Percentiles rank a stretch among this genome's conserved stretches.
Conservation (phyloP, 2,113 vertebrate species). For the Chaetorhynchus papuensis region DNA sequence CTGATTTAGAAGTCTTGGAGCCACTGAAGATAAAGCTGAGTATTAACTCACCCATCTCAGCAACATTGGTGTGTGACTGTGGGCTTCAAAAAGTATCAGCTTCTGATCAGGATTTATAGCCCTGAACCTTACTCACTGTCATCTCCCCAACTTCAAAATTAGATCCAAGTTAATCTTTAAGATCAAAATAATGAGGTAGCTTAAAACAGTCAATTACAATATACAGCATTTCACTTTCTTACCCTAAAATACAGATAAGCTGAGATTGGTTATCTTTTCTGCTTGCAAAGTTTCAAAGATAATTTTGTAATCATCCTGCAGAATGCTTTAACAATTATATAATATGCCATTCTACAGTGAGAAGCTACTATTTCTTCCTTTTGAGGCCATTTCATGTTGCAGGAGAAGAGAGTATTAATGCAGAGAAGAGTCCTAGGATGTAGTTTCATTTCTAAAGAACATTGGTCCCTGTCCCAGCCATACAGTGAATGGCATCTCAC, state of each 20-base stretch:
- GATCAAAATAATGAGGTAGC: background rate
- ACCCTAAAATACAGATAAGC: background rate
- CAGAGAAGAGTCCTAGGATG: background rate
- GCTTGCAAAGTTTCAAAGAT: background rate
- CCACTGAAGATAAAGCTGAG: background rate
- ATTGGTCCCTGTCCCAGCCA: background rate
- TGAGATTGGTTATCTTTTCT: background rate
- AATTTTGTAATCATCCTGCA: background rate
- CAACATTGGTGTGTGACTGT: background rate
- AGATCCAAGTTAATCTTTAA: background rate
- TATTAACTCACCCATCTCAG: background rate
- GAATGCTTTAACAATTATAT: background rate
- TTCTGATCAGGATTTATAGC: background rate
- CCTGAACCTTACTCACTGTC: background rate
- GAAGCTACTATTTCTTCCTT: background rate
- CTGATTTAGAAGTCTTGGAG: background rate
- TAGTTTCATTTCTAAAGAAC: background rate
- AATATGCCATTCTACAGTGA: background rate
- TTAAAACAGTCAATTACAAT: background rate
- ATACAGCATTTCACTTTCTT: background rate
- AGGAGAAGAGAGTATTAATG: background rate
- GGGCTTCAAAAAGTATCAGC: background rate
- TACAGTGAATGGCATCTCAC: background rate
- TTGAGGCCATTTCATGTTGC: background rate
- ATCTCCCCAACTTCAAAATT: background rate